These are phyloP conservation scores for Synergus itoensis DNA, from an alignment of 2,888 invertebrate species.

Conservation along the genomic window DNA sequence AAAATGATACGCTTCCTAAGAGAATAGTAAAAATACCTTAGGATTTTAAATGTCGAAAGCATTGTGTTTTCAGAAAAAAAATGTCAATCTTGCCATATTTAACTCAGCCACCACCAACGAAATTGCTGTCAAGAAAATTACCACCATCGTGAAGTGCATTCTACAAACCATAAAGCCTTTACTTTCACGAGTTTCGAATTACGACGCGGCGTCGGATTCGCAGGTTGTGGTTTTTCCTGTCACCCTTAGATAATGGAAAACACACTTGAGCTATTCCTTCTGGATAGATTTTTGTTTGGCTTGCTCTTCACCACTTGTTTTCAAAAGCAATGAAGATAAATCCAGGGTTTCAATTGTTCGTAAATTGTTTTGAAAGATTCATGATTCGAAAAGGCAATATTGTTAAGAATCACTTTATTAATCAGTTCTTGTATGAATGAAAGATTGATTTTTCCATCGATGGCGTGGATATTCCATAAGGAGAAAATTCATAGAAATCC, in stretches of 20 bases:
- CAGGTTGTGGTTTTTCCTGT: conserved; percentile 29
- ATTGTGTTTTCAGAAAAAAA: no score
- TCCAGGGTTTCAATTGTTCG: background rate
- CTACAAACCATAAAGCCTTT: conserved; percentile 24
- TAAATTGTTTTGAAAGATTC: no score
- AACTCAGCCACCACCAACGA: background rate
- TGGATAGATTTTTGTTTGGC: conserved; percentile 1
- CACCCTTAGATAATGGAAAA: conserved; percentile 25
- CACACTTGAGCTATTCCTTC: conserved; percentile 5
- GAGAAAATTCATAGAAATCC: conserved; percentile 17
- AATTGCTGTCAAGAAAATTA: conserved; percentile 15
- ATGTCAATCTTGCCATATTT: background rate
- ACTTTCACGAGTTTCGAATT: conserved; percentile 23
- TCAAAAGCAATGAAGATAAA: conserved; percentile 7
- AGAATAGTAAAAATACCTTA: background rate
- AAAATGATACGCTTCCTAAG: background rate
- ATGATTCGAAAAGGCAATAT: background rate
- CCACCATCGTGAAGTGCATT: conserved; percentile 17
- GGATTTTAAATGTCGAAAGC: no score
- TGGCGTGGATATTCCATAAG: conserved; percentile 8
- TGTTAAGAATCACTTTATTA: conserved; percentile 2
- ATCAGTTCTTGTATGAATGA: conserved; percentile 12
- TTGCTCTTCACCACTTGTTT: conserved; percentile 22
- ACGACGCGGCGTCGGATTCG: conserved; percentile 14
- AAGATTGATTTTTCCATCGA: conserved; percentile 20